phyloP scores from a whole-genome alignment of 2,888 invertebrate species.

The Deilephila elpenor region DNA sequence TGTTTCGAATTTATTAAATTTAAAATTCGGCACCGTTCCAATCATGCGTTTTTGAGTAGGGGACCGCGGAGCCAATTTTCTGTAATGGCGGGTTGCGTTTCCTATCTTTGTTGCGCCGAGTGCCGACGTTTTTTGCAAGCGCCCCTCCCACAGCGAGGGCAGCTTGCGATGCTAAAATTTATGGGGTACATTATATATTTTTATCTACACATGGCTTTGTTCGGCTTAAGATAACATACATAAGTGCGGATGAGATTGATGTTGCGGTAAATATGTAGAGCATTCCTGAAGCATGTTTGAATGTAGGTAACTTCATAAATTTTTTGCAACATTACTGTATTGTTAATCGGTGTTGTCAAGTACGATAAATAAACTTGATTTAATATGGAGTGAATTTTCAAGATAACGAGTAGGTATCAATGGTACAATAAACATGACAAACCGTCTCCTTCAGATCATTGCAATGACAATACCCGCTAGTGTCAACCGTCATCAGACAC shows the following conservation, averaged over 20 bases:
- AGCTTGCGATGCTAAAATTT: conserved; percentile 58
- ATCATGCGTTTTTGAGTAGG: conserved; percentile 56
- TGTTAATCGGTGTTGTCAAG: background rate
- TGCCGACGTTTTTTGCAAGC: conserved; percentile 76
- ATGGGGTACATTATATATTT: conserved; percentile 56
- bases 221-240: conserved; percentile 3
- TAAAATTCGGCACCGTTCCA: conserved; percentile 58
- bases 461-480: too few relatives aligned
- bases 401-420: too few relatives aligned
- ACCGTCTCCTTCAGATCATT: too few relatives aligned
- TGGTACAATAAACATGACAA: too few relatives aligned
- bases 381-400: background rate
- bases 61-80: conserved; percentile 76
- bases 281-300: background rate
- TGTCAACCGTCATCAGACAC: too few relatives aligned
- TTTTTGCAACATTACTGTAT: too few relatives aligned
- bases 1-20: conserved; percentile 47
- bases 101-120: conserved; percentile 75
- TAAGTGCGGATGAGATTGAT: background rate
- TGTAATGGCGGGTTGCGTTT: conserved; percentile 80
- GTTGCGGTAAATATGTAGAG: background rate
- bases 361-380: background rate
- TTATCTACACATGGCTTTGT: conserved; percentile 27
- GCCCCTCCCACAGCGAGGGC: conserved; percentile 67
- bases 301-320: too few relatives aligned